A percentile compares a stretch with the other conserved stretches of the same genome.
Evolutionary conservation across 2,113 vertebrate species (phyloP).

Genomic region (Vireo altiloquus): DNA sequence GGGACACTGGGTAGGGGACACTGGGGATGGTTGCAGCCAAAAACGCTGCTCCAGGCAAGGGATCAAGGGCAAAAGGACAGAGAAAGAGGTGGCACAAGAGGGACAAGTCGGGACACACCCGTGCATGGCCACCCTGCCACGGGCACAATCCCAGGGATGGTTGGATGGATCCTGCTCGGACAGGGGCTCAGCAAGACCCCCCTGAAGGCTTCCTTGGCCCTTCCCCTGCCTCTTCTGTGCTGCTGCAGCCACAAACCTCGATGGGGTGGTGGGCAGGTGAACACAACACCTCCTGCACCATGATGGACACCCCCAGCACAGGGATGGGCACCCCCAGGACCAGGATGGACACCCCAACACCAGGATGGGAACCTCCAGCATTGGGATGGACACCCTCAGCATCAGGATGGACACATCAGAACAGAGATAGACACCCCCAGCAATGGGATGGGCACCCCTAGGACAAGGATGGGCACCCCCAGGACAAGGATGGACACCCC

Average conservation of each 20-base stretch:
- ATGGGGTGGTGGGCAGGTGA: not conserved
- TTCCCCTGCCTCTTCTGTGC: not conserved
- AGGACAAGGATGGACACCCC: rapidly evolving
- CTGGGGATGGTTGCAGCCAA: not conserved
- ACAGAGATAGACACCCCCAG: rapidly evolving
- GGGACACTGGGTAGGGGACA: not conserved
- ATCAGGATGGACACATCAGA: not conserved
- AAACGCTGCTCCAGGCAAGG: not conserved
- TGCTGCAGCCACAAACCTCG: rapidly evolving
- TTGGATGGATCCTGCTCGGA: not conserved
- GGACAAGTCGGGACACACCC: not conserved
- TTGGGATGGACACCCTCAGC: not conserved
- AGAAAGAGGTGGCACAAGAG: not conserved
- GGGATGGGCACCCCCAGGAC: not conserved
- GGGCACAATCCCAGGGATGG: rapidly evolving
- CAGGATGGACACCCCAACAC: too few relatives aligned
- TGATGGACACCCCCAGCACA: not conserved
- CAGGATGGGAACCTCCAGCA: not conserved
- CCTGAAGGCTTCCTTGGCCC: not conserved
- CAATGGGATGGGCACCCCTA: not conserved
- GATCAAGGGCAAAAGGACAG: not conserved
- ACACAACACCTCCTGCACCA: too few relatives aligned
- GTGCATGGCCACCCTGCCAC: not conserved
- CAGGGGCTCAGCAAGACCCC: not conserved
- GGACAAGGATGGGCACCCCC: too few relatives aligned